These are phyloP conservation scores for Rhamnusium bicolor DNA, from an alignment of 2,888 invertebrate species.

Conservation along the genomic window DNA sequence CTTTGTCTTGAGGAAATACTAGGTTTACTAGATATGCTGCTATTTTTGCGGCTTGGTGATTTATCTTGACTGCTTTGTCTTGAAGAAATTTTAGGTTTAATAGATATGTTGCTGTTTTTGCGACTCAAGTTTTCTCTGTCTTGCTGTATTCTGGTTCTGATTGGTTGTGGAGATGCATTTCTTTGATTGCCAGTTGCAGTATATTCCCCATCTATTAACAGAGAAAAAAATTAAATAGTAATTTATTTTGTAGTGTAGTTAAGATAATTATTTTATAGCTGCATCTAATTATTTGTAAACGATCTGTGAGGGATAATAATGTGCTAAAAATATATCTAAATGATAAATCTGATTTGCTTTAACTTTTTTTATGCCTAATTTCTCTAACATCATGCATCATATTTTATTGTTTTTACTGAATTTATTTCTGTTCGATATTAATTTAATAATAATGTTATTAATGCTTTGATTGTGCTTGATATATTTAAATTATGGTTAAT, in stretches of 20 bases:
- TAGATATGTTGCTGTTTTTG: conserved; percentile 56
- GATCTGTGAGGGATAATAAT: not conserved
- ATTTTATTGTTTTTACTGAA: not conserved
- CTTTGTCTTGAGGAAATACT: conserved; percentile 7
- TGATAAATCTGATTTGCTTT: not conserved
- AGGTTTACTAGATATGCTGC: conserved; percentile 52
- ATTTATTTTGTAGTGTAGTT: no score
- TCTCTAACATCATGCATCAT: not conserved
- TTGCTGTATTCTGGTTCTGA: conserved; percentile 43
- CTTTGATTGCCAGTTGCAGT: conserved; percentile 60
- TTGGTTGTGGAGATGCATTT: conserved; percentile 58
- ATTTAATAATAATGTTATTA: not conserved
- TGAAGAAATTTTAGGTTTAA: conserved; percentile 37
- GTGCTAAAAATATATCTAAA: not conserved
- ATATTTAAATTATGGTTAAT: conserved; percentile 1
- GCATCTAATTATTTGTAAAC: not conserved
- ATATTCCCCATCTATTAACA: conserved; percentile 60
- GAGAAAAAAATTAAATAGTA: not conserved
- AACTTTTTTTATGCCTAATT: not conserved
- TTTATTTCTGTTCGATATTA: not conserved
- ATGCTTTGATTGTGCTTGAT: not conserved
- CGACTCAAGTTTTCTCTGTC: conserved; percentile 52
- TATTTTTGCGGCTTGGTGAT: conserved; percentile 54
- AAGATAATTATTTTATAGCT: no score
- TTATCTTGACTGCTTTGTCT: conserved; percentile 19